These are phyloP conservation scores for Rotaria magnacalcarata DNA, from an alignment of 2,888 invertebrate genomes.

Conservation along the genomic window DNA sequence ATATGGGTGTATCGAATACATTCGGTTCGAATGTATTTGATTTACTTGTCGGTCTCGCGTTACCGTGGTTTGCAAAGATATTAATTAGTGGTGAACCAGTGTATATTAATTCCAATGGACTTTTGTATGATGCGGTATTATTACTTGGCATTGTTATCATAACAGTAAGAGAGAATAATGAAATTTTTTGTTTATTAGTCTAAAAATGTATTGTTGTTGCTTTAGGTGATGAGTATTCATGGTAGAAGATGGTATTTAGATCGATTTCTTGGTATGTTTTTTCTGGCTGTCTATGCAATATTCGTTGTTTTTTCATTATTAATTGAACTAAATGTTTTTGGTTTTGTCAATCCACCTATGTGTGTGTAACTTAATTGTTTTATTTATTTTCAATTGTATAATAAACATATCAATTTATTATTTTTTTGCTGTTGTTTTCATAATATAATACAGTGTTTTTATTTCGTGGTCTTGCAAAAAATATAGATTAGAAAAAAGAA, in stretches of 20 bases:
- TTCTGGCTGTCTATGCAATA: conserved; percentile 54
- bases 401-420: neutral
- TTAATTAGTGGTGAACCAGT: conserved; percentile 60
- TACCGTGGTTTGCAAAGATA: conserved; percentile 93
- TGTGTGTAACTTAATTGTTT: conserved; percentile 49
- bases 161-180: conserved; percentile 26
- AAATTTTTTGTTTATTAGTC: neutral
- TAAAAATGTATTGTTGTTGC: conserved; percentile 30
- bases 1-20: conserved; percentile 94
- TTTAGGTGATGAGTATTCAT: conserved; percentile 54
- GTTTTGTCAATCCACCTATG: conserved; percentile 58
- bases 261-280: conserved; percentile 52
- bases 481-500: too few species aligned
- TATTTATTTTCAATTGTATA: neutral
- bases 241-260: conserved; percentile 54
- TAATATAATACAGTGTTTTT: neutral
- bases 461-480: too few species aligned
- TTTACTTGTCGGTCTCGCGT: conserved; percentile 84
- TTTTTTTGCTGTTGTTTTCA: neutral
- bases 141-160: conserved; percentile 37
- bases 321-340: conserved; percentile 59
- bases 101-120: conserved; percentile 60
- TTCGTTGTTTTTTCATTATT: conserved; percentile 56
- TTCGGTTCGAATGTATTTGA: conserved; percentile 94
- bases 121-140: conserved; percentile 42